Evolutionary conservation across 2,113 vertebrate genomes (phyloP).

Genomic region (Crotophaga sulcirostris): DNA sequence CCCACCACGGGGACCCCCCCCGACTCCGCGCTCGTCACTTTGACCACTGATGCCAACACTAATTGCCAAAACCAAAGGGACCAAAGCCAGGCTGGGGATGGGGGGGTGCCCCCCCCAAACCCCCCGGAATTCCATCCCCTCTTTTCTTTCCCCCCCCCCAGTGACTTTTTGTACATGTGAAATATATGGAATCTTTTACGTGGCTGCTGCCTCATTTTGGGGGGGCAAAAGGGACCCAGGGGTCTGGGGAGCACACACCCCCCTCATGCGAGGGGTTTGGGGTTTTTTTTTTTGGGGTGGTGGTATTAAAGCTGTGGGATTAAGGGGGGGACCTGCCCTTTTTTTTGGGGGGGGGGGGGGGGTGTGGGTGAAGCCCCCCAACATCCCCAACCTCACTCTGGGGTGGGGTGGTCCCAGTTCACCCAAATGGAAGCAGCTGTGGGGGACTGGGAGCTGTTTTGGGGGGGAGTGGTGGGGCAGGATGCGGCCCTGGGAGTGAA

Average conservation of each 20-base stretch:
- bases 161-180: slow-evolving; percentile 42
- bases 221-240: too few relatives aligned
- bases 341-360: too few relatives aligned
- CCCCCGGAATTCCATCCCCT: neutral
- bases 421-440: neutral
- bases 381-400: accelerated
- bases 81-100: neutral
- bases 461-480: neutral
- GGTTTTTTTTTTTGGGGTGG: neutral
- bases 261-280: too few relatives aligned
- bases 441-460: neutral
- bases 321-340: neutral
- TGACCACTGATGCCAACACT: slow-evolving; percentile 43
- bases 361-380: too few relatives aligned
- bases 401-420: neutral
- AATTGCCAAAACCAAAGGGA: slow-evolving; percentile 39
- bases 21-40: slow-evolving; percentile 14
- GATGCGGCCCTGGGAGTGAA: neutral
- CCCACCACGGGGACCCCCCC: neutral
- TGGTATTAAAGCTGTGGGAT: neutral
- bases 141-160: too few relatives aligned
- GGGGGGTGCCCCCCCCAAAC: neutral
- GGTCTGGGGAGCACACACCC: too few relatives aligned
- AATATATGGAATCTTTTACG: slow-evolving; percentile 19
- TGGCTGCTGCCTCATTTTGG: neutral